A percentile compares a stretch with the other conserved stretches of the same genome.
phyloP scores from a whole-genome alignment of 2,113 vertebrate genomes.

The Pelodiscus sinensis region DNA sequence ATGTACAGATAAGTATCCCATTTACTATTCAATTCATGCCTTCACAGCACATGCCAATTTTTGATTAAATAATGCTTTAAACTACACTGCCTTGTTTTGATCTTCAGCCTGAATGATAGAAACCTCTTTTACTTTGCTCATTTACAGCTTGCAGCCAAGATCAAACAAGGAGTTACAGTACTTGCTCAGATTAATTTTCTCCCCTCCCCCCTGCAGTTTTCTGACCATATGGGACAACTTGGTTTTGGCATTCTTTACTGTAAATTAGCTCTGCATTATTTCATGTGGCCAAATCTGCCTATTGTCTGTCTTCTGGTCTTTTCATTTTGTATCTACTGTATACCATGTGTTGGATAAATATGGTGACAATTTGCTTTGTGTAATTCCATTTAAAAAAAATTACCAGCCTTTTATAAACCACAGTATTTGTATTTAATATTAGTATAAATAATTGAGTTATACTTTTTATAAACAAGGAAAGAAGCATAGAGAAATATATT shows the following conservation, averaged over 20 bases:
- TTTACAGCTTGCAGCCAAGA: conserved; percentile 43
- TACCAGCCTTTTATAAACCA: conserved; percentile 1
- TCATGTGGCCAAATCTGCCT: neutral
- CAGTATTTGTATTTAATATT: conserved; percentile 36
- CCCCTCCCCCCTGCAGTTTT: neutral
- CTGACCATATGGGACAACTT: conserved; percentile 6
- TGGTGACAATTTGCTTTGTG: conserved; percentile 15
- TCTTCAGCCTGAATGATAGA: conserved; percentile 28
- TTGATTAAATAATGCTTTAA: conserved; percentile 42
- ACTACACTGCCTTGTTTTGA: conserved; percentile 35
- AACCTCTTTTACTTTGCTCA: conserved; percentile 26
- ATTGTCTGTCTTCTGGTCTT: conserved; percentile 12
- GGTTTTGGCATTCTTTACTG: neutral
- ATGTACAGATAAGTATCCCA: neutral
- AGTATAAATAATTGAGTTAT: neutral
- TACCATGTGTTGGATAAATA: conserved; percentile 17
- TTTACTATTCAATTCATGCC: conserved; percentile 17
- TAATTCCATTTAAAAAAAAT: conserved; percentile 62
- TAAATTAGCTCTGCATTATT: conserved; percentile 17
- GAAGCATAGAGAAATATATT: neutral
- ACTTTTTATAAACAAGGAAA: neutral
- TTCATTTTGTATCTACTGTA: conserved; percentile 46
- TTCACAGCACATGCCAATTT: conserved; percentile 1
- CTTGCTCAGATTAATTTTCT: conserved; percentile 40
- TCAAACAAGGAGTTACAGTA: conserved; percentile 49